A percentile compares a stretch with the other conserved stretches of the same genome.
Conservation (phyloP, 1,140 invertebrate species). For the Monochamus saltuarius region DNA sequence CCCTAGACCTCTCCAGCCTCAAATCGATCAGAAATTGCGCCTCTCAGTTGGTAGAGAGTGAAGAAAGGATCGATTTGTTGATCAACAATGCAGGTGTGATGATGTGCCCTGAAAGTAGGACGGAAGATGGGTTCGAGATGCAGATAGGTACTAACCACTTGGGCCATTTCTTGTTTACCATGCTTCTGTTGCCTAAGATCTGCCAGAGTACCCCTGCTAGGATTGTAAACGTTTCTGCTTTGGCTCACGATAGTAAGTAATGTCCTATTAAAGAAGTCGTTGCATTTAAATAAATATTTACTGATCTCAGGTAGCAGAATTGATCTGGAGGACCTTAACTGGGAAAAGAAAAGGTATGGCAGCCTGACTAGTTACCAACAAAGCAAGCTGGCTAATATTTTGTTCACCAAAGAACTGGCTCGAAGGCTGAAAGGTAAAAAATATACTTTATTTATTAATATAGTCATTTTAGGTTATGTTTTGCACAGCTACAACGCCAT, state of each 20-base stretch:
- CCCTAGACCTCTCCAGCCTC: conserved; percentile 72
- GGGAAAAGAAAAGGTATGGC: conserved; percentile 61
- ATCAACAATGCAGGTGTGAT: conserved; percentile 85
- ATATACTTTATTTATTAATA: too few species aligned
- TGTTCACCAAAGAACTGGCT: conserved; percentile 67
- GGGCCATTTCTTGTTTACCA: conserved; percentile 82
- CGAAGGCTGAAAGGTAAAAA: conserved; percentile 60
- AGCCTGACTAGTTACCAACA: conserved; percentile 62
- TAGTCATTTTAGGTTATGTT: too few species aligned
- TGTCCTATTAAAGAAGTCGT: neutral
- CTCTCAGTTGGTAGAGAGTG: conserved; percentile 59
- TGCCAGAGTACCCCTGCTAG: conserved; percentile 52
- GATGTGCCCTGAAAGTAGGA: conserved; percentile 63
- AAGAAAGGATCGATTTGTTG: conserved; percentile 67
- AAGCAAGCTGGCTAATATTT: conserved; percentile 73
- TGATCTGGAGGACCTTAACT: conserved; percentile 70
- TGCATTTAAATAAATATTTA: neutral
- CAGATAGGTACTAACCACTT: conserved; percentile 76
- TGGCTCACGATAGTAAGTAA: conserved; percentile 44
- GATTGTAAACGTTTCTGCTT: conserved; percentile 46
- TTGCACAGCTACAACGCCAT: too few species aligned
- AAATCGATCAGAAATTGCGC: conserved; percentile 72
- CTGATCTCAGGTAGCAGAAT: conserved; percentile 57
- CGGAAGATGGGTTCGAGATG: conserved; percentile 77
- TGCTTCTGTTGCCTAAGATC: conserved; percentile 67